Percentiles rank a stretch among this genome's conserved stretches.
Conservation (phyloP, 1,140 invertebrate genomes). For the Drosophila pruinosa region DNA sequence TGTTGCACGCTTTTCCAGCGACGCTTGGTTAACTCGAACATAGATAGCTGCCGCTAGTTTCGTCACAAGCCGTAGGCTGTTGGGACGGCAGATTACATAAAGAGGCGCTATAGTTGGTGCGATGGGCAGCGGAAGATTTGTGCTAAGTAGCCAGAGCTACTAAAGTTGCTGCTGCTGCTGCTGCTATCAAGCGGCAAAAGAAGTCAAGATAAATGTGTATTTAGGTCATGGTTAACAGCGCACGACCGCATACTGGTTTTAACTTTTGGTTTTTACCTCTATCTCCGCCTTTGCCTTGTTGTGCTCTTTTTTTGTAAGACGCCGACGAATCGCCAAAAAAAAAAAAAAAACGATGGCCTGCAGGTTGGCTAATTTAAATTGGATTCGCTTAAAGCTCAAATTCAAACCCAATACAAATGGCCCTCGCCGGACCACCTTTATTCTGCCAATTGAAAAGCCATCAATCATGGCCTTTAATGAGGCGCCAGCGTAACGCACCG, state of each 20-base stretch:
- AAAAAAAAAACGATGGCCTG: constrained; percentile 22
- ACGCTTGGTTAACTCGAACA: constrained; percentile 48
- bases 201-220: constrained; percentile 78
- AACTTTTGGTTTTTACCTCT: constrained; percentile 23
- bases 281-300: constrained; percentile 5
- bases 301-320: constrained; percentile 31
- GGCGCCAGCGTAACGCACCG: constrained; percentile 16
- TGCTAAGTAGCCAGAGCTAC: not conserved
- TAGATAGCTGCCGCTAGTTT: constrained; percentile 21
- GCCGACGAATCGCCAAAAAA: constrained; percentile 34
- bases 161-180: not conserved
- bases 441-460: constrained; percentile 51
- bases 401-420: constrained; percentile 1
- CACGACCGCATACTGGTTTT: constrained; percentile 71
- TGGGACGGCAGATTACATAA: constrained; percentile 50
- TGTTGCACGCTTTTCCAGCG: constrained; percentile 64
- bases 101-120: not conserved
- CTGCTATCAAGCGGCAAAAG: constrained; percentile 47
- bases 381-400: constrained; percentile 42
- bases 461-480: constrained; percentile 72
- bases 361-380: constrained; percentile 74
- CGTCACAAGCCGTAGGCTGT: constrained; percentile 31
- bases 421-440: too few species aligned
- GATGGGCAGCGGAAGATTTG: constrained; percentile 28
- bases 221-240: constrained; percentile 77